Evolutionary conservation across 2,113 vertebrate species (phyloP), one percentile per base, ranked within the genome.

Genomic region (Zosterops hypoxanthus): DNA sequence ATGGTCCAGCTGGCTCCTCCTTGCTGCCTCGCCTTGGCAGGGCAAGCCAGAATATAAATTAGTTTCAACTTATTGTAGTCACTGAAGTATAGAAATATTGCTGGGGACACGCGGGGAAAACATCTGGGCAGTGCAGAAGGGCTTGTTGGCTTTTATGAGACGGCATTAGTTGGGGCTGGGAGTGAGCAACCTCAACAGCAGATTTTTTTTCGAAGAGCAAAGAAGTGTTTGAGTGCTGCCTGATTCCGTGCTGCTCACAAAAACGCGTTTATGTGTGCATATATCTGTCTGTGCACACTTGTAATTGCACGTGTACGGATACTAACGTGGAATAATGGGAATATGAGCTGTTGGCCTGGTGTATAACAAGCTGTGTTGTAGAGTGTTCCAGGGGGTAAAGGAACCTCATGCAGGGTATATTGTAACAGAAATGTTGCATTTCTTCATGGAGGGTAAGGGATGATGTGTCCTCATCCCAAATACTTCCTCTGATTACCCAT

Each of bases 11-110:
- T 94, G 92, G 76, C 90, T 94, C 17, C 76, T 92, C 82, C 52
- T 87, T 2, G 3, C 50, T 1, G 0, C 31, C 73, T 94, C 0
- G 8, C 34, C 59, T 95, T 92, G 85, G 92, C 93, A 94, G 85
- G 71, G 22, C 63, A 47, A 81, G 49, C 44, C 23, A 4, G 69
- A 34, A 73, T 53, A 61, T 93, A 81, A 95, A 95, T 96, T 83
- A 96, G 87, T 90, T 90, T 81, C 66, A 93, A 75, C 87, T 96
- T 94, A 78, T 0, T 83, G 75, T 70, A 78, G 82, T 73, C 82
- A 85, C 60, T 90, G 75, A 94, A 92, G 87, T 95, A 82, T 88
- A 94, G 71, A 94, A 95, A 94, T 71, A 66, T 10, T 92, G 85
- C 75, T 66, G 93, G 64, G 71, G 59, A 83, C 90, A 68, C 26